These are phyloP conservation scores for Xyrauchen texanus DNA, from an alignment of 2,113 vertebrate species.

Conservation along the genomic window DNA sequence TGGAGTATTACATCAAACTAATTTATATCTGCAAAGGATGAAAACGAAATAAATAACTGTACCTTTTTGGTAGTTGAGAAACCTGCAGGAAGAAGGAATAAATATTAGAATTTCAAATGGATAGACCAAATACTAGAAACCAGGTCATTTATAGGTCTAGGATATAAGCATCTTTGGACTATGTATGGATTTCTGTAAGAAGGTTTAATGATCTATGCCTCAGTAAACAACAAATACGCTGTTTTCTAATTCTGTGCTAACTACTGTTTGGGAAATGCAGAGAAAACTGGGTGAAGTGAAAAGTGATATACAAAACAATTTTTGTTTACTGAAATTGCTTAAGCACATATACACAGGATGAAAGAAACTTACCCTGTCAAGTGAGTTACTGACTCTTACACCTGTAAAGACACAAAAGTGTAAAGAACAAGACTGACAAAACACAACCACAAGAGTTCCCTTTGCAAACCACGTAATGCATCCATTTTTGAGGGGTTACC, in stretches of 20 bases:
- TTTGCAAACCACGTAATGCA: no score
- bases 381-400: conserved; percentile 2
- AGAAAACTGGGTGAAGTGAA: not conserved
- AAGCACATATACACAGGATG: not conserved
- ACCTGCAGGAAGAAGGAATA: conserved; percentile 56
- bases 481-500: no score
- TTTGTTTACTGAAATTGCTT: not conserved
- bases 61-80: conserved; percentile 67
- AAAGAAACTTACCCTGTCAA: conserved; percentile 44
- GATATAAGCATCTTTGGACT: no score
- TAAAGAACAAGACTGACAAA: no score
- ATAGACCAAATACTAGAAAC: not conserved
- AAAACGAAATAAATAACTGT: conserved; percentile 4
- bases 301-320: not conserved
- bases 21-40: no score
- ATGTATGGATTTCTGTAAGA: no score
- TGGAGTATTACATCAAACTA: no score
- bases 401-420: conserved; percentile 32
- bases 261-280: not conserved
- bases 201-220: not conserved
- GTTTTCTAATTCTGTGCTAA: not conserved
- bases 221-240: not conserved
- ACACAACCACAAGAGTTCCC: no score
- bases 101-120: not conserved
- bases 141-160: no score